Evolutionary conservation across 1,140 invertebrate species (phyloP), one percentile per base, ranked within the genome.

Genomic region (Heliconius himera): DNA sequence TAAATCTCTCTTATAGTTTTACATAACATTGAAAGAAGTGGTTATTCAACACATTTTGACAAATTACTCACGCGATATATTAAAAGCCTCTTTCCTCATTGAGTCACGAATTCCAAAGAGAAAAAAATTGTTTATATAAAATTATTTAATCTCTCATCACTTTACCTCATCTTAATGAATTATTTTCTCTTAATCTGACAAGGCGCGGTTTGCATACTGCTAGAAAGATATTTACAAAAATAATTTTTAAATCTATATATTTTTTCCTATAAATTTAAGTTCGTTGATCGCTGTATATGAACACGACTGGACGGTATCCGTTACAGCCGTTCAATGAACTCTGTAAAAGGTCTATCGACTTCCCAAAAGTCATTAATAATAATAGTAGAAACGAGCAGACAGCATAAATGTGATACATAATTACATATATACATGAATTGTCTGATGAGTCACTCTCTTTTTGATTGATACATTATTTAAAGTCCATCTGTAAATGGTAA

Each of bases 311-410:
- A n/a, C 29, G 66, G 46, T 26, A 66, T 70, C 56, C n/a, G 29
- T 74, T 22, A 51, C 73, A 60, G 56, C 26, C 41, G 78, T 79
- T 79, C 78, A 70, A 74, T 8, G 78, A 79, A 29, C 78, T 79
- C 26, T 74, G 33, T 49, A 70, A 49, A 8, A 51, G 38, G 46
- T 73, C 11, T 60, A 36, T 41, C 71, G 51, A n/a, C 60, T 66
- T 66, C 60, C 13, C 60, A 66, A 66, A 60, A 66, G 60, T 66
- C 26, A 66, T 66, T 66, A 66, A 66, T 66, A 66, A 26, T 46
- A 46, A 16, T 4, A 66, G 60, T 66, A 29, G 22, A 66, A 66
- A 66, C 60, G 26, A 20, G n/a, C n/a, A 22, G 60, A 66, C 60
- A 26, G 29, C 60, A 26, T 66, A 66, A 66, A 13, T 6, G n/a